phyloP scores from a whole-genome alignment of 2,113 vertebrate genomes.

The Raphicerus campestris region DNA sequence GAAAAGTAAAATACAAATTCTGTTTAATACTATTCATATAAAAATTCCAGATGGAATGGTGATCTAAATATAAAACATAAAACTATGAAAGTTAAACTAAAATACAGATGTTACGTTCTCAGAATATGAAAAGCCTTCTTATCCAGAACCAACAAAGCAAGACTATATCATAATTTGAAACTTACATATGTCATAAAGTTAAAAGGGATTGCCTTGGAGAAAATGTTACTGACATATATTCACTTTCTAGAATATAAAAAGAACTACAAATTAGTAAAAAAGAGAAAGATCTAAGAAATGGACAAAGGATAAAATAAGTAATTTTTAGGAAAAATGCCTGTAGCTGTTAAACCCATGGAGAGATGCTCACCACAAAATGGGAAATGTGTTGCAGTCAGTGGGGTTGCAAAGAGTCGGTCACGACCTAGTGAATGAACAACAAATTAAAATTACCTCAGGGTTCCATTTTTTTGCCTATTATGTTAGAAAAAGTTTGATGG shows the following conservation, averaged over 20 bases:
- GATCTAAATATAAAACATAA: conserved; percentile 8
- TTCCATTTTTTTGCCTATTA: background rate
- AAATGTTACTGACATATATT: background rate
- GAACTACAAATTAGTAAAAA: background rate
- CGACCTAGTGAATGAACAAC: background rate
- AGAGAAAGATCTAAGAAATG: background rate
- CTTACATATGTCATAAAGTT: background rate
- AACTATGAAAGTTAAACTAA: background rate
- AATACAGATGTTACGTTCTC: background rate
- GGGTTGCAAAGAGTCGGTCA: background rate
- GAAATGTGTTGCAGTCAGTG: background rate
- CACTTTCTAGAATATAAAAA: background rate
- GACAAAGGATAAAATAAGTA: background rate
- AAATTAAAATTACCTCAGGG: background rate
- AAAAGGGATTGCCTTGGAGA: background rate
- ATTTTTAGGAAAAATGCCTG: conserved; percentile 30
- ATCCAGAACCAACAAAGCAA: background rate
- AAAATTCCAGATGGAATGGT: background rate
- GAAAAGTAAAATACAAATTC: background rate
- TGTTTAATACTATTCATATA: background rate
- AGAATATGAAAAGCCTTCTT: background rate
- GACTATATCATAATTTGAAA: background rate
- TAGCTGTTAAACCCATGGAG: background rate
- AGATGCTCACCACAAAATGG: background rate
- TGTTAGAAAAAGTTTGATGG: background rate